phyloP scores from a whole-genome alignment of 2,888 invertebrate species.

The Diachrysia chrysitis region DNA sequence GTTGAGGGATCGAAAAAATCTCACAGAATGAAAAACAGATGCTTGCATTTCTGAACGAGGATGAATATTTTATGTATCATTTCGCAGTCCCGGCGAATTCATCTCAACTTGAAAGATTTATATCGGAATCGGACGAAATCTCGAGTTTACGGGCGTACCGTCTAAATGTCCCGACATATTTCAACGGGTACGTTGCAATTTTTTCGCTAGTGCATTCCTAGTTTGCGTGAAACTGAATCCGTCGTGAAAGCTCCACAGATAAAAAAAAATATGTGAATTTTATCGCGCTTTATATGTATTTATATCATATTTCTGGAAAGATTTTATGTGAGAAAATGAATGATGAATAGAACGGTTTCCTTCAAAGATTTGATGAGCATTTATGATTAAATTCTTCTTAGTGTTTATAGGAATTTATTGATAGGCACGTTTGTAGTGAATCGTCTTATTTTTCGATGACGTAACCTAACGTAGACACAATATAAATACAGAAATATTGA shows the following conservation, averaged over 20 bases:
- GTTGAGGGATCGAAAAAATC: slow-evolving; percentile 54
- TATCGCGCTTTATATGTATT: slow-evolving; percentile 18
- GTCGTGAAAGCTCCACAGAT: slow-evolving; percentile 19
- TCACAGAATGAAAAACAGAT: slow-evolving; percentile 79
- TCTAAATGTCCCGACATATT: slow-evolving; percentile 74
- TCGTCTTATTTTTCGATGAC: background rate
- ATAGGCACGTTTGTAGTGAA: slow-evolving; percentile 10
- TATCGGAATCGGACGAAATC: slow-evolving; percentile 81
- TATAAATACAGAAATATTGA: slow-evolving; percentile 12
- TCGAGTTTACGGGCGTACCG: slow-evolving; percentile 77
- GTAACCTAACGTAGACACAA: slow-evolving; percentile 1
- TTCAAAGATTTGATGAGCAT: background rate
- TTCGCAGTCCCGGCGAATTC: slow-evolving; percentile 82
- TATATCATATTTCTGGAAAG: too few relatives aligned
- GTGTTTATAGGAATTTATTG: slow-evolving; percentile 1
- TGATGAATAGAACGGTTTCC: background rate
- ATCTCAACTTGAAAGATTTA: slow-evolving; percentile 86
- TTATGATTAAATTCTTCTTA: background rate
- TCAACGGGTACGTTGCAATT: slow-evolving; percentile 66
- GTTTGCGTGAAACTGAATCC: slow-evolving; percentile 44
- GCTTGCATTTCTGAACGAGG: slow-evolving; percentile 80
- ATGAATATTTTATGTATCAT: slow-evolving; percentile 88
- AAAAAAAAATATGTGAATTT: slow-evolving; percentile 37
- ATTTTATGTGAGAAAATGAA: slow-evolving; percentile 23
- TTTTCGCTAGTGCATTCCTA: slow-evolving; percentile 65